These are phyloP conservation scores for Hypomecis atomaria DNA, from an alignment of 2,888 invertebrate species.

Conservation along the genomic window DNA sequence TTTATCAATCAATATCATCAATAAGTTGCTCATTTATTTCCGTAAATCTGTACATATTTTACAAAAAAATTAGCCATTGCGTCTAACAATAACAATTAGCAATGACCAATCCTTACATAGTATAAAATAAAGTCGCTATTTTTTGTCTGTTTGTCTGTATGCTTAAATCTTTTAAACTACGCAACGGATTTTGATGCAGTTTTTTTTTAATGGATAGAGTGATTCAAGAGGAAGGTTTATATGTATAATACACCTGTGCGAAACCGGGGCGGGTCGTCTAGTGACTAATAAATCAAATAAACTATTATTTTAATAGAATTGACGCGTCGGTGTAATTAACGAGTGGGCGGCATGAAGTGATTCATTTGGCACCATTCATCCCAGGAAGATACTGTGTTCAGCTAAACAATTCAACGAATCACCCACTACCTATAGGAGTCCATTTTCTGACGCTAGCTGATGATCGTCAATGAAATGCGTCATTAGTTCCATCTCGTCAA, in stretches of 20 bases:
- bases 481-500: not conserved
- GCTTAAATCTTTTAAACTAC: no score
- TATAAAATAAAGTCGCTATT: no score
- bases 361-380: conserved; percentile 1
- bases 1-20: no score
- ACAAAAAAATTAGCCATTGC: not conserved
- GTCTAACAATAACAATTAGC: not conserved
- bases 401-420: conserved; percentile 11
- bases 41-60: no score
- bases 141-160: no score
- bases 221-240: no score
- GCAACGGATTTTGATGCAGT: no score
- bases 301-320: conserved; percentile 19
- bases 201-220: no score
- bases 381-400: not conserved
- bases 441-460: not conserved
- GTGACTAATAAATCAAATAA: conserved; percentile 8
- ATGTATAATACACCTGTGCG: no score
- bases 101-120: no score
- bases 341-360: conserved; percentile 11
- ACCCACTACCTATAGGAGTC: conserved; percentile 1
- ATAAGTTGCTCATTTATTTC: no score
- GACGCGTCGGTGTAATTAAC: conserved; percentile 4
- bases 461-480: conserved; percentile 10
- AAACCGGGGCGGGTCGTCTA: no score